Percentiles rank a stretch among this genome's conserved stretches.
Conservation (phyloP, 2,113 vertebrate species). For the Misgurnus mizolepis region DNA sequence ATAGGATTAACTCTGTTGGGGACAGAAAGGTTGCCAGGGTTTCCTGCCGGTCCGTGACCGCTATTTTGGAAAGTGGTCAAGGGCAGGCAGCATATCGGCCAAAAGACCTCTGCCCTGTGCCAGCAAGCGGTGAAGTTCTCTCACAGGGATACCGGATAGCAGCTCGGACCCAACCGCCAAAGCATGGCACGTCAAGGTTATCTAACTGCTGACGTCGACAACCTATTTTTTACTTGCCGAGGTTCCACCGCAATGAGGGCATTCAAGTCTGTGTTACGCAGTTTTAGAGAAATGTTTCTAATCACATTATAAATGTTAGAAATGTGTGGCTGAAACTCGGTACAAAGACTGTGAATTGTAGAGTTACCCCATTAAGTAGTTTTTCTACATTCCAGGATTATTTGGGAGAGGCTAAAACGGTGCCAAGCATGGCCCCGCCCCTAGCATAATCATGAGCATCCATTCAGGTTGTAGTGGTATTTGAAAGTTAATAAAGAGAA, state of each 20-base stretch:
- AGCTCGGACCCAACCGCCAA: slow-evolving; percentile 47
- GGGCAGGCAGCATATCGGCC: slow-evolving; percentile 58
- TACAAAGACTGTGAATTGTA: too few relatives aligned
- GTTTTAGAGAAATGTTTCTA: too few relatives aligned
- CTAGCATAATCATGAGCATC: too few relatives aligned
- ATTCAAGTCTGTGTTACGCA: neutral
- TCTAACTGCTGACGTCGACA: slow-evolving; percentile 58
- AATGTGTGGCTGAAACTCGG: too few relatives aligned
- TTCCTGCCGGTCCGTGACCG: slow-evolving; percentile 56
- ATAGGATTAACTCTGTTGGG: slow-evolving; percentile 4
- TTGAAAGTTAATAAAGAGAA: too few relatives aligned
- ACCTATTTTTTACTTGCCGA: slow-evolving; percentile 63
- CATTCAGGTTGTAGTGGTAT: too few relatives aligned
- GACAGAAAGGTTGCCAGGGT: slow-evolving; percentile 52
- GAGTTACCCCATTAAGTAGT: too few relatives aligned
- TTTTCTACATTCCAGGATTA: too few relatives aligned
- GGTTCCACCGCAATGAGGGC: slow-evolving; percentile 50
- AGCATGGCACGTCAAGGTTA: slow-evolving; percentile 58
- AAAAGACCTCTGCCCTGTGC: slow-evolving; percentile 54
- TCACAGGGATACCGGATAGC: slow-evolving; percentile 49
- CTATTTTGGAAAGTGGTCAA: slow-evolving; percentile 67
- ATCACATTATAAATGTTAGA: too few relatives aligned
- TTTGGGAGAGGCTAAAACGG: too few relatives aligned
- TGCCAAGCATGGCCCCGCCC: too few relatives aligned
- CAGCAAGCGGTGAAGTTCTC: slow-evolving; percentile 63